These are phyloP conservation scores for Apomyelois bistriatella DNA, from an alignment of 2,888 invertebrate genomes.

Conservation along the genomic window DNA sequence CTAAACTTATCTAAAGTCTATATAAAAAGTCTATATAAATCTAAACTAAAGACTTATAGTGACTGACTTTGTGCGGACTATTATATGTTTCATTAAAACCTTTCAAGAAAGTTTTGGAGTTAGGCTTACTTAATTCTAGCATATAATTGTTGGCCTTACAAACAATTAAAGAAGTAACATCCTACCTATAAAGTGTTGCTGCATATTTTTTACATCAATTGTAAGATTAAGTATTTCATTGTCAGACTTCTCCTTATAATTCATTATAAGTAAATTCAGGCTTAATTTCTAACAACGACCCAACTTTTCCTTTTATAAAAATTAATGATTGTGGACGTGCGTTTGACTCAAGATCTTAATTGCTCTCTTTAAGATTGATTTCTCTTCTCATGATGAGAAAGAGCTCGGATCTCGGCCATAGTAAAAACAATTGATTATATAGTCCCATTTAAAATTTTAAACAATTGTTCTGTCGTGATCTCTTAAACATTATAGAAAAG, in stretches of 20 bases:
- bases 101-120: too few relatives aligned
- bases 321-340: slow-evolving; percentile 39
- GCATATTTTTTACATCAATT: too few relatives aligned
- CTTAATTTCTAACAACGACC: slow-evolving; percentile 34
- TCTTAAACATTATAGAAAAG: too few relatives aligned
- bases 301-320: slow-evolving; percentile 34
- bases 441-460: neutral
- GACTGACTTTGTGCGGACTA: too few relatives aligned
- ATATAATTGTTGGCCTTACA: too few relatives aligned
- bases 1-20: neutral
- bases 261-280: slow-evolving; percentile 26
- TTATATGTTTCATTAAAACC: too few relatives aligned
- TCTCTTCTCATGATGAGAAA: too few relatives aligned
- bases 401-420: neutral
- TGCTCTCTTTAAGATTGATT: slow-evolving; percentile 16
- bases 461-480: neutral
- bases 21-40: too few relatives aligned
- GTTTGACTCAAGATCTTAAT: slow-evolving; percentile 32
- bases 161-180: too few relatives aligned
- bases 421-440: slow-evolving; percentile 1
- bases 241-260: slow-evolving; percentile 21
- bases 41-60: too few relatives aligned
- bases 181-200: too few relatives aligned
- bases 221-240: neutral
- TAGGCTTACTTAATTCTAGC: too few relatives aligned